Base-by-base conservation (phyloP, 2,113 vertebrate species). In the Hemiscyllium ocellatum region DNA sequence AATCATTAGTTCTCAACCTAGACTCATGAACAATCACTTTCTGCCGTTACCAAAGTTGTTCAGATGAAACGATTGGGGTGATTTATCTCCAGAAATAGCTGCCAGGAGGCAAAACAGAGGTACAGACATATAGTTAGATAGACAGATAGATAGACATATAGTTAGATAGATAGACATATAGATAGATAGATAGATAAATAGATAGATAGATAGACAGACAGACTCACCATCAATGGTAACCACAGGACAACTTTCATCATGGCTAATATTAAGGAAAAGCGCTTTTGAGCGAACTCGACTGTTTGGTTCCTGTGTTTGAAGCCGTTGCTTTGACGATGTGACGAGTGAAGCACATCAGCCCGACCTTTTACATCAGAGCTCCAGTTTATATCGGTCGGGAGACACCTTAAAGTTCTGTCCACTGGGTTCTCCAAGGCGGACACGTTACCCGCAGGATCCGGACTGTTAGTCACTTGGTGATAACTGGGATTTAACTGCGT, bases 171-270 rank as follows among this genome's bases (percentile, higher is more conserved):
- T 10, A 33, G 33, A 15, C n/a, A 66, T 56, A 65, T 20, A 56
- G 56, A 5, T 56, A 56, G 42, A 47, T n/a, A n/a, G n/a, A n/a
- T n/a, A n/a, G n/a, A n/a, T 47, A 47, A 8, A 6, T 56, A 61
- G 56, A 61, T 47, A 47, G 42, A 1, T 1, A 47, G 1, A 1
- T 8, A 61, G 10, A 61, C 10, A 10, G 56, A 12, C 42, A 42
- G 90, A 96, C 97, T 99, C 98, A 99, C 99, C 99, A 99, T 99
- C 97, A 99, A 98, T 4, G 99, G 99, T 96, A 99, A 99, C 99
- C 99, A 99, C 24, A 99, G 97, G 95, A 98, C 72, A 89, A 98
- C 98, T 97, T 98, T 98, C 4, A 98, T 97, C 95, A 99, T 96
- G 0, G 99, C 98, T 94, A 99, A 97, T 96, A 99, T 98, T 96